Conservation (phyloP, 2,797 vertebrate genomes). For the Rhadinocentrus ornatus region DNA sequence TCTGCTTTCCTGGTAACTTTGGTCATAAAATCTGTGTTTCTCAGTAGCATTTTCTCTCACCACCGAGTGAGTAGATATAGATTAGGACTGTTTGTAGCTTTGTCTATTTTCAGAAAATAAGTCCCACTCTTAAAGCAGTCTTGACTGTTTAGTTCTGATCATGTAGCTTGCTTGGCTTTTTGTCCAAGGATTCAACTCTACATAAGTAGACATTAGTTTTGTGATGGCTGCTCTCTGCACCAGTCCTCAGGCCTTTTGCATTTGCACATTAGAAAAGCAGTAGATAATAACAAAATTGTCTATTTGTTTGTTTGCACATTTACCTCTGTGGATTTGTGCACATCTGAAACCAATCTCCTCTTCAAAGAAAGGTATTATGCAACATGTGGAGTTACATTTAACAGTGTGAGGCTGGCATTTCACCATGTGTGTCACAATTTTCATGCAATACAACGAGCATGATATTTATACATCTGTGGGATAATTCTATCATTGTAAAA, state of each 20-base stretch:
- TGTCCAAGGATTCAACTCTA: slow-evolving; percentile 38
- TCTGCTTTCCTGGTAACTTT: slow-evolving; percentile 1
- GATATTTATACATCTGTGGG: neutral
- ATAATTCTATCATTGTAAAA: slow-evolving; percentile 18
- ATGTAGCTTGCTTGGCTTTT: slow-evolving; percentile 24
- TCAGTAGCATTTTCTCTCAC: slow-evolving; percentile 26
- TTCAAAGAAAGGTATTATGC: slow-evolving; percentile 6
- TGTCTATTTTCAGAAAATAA: slow-evolving; percentile 15
- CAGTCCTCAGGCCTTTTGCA: slow-evolving; percentile 30
- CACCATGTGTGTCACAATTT: slow-evolving; percentile 14
- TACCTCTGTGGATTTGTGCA: slow-evolving; percentile 5
- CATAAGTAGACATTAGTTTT: slow-evolving; percentile 35
- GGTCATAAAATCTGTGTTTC: slow-evolving; percentile 28
- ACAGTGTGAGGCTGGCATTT: neutral
- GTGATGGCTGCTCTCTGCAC: slow-evolving; percentile 14
- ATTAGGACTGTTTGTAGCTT: slow-evolving; percentile 30
- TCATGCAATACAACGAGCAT: slow-evolving; percentile 18
- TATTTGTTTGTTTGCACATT: slow-evolving; percentile 2
- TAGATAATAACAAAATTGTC: slow-evolving; percentile 11
- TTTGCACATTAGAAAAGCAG: slow-evolving; percentile 30
- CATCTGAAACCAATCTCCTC: slow-evolving; percentile 11
- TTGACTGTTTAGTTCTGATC: slow-evolving; percentile 21
- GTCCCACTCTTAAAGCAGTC: slow-evolving; percentile 25
- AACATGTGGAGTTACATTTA: slow-evolving; percentile 10
- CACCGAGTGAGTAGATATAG: slow-evolving; percentile 27